phyloP scores from a whole-genome alignment of 2,888 invertebrate genomes.

The Thyatira batis region DNA sequence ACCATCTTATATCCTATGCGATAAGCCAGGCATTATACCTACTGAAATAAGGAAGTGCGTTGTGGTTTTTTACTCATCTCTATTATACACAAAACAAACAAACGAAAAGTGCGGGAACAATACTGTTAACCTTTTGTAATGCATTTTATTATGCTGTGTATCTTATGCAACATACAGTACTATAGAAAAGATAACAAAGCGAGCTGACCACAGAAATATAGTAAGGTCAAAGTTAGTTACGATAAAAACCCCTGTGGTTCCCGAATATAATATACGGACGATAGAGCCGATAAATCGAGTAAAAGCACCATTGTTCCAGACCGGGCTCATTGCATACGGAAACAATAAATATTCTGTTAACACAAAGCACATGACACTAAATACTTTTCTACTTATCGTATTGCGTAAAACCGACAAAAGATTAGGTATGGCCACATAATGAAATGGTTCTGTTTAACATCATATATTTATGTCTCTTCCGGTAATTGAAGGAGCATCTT shows the following conservation, averaged over 20 bases:
- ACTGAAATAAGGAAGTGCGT: not conserved
- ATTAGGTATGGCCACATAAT: not conserved
- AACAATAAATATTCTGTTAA: slow-evolving; percentile 20
- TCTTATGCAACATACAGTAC: not conserved
- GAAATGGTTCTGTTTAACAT: not conserved
- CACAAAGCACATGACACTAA: not conserved
- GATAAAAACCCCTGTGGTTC: not conserved
- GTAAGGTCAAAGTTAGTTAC: not conserved
- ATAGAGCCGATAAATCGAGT: slow-evolving; percentile 50
- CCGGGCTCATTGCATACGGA: slow-evolving; percentile 25
- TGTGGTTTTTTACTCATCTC: not conserved
- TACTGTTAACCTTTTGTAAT: not conserved
- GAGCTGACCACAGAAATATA: not conserved
- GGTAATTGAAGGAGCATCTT: too few species aligned
- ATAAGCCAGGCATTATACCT: not conserved
- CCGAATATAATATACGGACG: slow-evolving; percentile 27
- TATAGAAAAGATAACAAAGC: not conserved
- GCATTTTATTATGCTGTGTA: too few species aligned
- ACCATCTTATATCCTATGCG: not conserved
- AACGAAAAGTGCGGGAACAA: not conserved
- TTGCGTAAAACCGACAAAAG: not conserved
- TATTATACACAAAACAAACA: not conserved
- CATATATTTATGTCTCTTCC: too few species aligned
- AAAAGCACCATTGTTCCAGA: slow-evolving; percentile 39
- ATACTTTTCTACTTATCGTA: not conserved